Evolutionary conservation across 2,797 vertebrate genomes (phyloP).

Genomic region (Pteropus rufus): DNA sequence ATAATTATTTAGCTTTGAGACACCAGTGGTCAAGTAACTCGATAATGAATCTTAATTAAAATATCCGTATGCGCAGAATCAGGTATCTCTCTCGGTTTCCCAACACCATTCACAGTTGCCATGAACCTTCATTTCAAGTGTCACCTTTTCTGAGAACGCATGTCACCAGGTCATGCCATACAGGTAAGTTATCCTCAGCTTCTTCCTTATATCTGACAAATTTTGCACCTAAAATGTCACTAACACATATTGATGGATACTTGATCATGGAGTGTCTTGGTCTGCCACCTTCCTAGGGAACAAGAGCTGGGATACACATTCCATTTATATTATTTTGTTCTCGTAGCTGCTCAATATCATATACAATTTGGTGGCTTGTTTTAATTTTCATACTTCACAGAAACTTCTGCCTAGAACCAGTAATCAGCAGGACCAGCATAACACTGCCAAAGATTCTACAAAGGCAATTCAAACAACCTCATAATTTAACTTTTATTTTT

Average conservation of each 20-base stretch:
- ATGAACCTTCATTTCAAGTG: conserved; percentile 48
- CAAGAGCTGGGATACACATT: conserved; percentile 74
- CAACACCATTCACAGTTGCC: conserved; percentile 13
- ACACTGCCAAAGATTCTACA: conserved; percentile 63
- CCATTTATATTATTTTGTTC: conserved; percentile 78
- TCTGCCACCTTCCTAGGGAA: conserved; percentile 68
- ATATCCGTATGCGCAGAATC: background rate
- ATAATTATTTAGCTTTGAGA: conserved; percentile 28
- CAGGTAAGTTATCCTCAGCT: conserved; percentile 75
- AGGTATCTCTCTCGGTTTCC: conserved; percentile 33
- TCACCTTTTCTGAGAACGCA: conserved; percentile 64
- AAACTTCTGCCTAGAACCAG: conserved; percentile 68
- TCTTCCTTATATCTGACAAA: conserved; percentile 75
- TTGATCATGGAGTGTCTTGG: conserved; percentile 75
- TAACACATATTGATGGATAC: conserved; percentile 76
- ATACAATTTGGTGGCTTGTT: conserved; percentile 71
- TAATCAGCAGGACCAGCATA: conserved; percentile 63
- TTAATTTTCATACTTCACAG: conserved; percentile 62
- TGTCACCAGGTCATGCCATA: conserved; percentile 68
- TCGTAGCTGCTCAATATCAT: conserved; percentile 73
- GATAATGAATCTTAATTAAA: conserved; percentile 20
- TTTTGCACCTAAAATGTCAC: conserved; percentile 76
- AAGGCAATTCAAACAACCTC: conserved; percentile 54
- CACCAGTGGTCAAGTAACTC: background rate
- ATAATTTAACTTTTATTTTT: conserved; percentile 63